Conservation (phyloP, 1,140 invertebrate species). For the Panagrolaimus sp. region DNA sequence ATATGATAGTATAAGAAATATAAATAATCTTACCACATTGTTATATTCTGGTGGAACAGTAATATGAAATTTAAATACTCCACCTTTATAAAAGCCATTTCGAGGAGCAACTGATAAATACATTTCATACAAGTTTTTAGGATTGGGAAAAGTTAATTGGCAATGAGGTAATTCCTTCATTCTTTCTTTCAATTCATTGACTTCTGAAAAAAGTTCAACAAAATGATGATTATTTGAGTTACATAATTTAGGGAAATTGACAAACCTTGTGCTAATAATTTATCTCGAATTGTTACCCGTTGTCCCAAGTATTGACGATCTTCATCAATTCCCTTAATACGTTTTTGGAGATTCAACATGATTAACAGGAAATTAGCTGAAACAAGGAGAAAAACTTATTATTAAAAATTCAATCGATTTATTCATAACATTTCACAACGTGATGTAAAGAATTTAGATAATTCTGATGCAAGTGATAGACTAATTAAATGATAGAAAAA, state of each 20-base stretch:
- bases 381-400: background rate
- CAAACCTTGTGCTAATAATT: slow-evolving; percentile 73
- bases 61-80: slow-evolving; percentile 78
- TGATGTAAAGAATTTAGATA: background rate
- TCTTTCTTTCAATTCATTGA: slow-evolving; percentile 82
- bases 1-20: background rate
- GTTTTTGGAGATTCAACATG: slow-evolving; percentile 70
- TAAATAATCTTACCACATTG: slow-evolving; percentile 71
- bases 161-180: slow-evolving; percentile 71
- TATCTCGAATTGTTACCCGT: slow-evolving; percentile 75
- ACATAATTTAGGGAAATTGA: slow-evolving; percentile 23
- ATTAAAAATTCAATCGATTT: background rate
- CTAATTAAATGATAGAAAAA: too few species aligned
- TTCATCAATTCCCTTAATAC: slow-evolving; percentile 51
- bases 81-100: slow-evolving; percentile 81
- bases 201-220: slow-evolving; percentile 65
- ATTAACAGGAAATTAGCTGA: slow-evolving; percentile 62
- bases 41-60: slow-evolving; percentile 88
- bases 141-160: slow-evolving; percentile 70
- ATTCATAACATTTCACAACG: background rate
- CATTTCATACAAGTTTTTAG: slow-evolving; percentile 77
- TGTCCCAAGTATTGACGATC: slow-evolving; percentile 49
- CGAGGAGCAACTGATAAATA: slow-evolving; percentile 73
- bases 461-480: too few species aligned
- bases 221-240: slow-evolving; percentile 26